A percentile compares a stretch with the other conserved stretches of the same genome.
phyloP scores from a whole-genome alignment of 2,113 vertebrate genomes.

The Colistium nudipinnis region DNA sequence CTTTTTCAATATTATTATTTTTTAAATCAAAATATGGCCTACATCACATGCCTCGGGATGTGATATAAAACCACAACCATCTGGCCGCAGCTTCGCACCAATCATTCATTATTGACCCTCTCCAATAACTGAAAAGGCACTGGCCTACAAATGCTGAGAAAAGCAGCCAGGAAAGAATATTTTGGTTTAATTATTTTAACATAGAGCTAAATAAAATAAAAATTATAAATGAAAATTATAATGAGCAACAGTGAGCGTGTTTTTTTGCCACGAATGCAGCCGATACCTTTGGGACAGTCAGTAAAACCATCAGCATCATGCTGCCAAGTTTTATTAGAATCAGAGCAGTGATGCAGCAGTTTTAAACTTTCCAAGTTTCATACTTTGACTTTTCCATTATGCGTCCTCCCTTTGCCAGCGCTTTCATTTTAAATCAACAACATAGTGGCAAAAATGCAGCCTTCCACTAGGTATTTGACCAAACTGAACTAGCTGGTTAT shows the following conservation, averaged over 20 bases:
- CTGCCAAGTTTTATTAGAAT: constrained; percentile 1
- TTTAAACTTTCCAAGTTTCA: constrained; percentile 13
- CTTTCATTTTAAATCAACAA: constrained; percentile 2
- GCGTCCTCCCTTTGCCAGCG: constrained; percentile 11
- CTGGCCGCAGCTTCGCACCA: constrained; percentile 1
- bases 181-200: neutral
- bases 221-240: neutral
- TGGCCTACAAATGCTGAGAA: neutral
- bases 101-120: neutral
- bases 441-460: neutral
- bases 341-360: constrained; percentile 19
- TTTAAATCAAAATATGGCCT: neutral
- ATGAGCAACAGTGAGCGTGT: neutral
- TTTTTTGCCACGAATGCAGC: neutral
- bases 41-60: neutral
- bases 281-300: neutral
- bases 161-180: neutral
- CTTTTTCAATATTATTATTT: constrained; percentile 6
- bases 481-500: neutral
- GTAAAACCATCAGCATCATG: neutral
- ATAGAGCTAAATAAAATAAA: neutral
- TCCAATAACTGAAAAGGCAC: neutral
- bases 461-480: neutral
- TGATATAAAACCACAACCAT: constrained; percentile 17
- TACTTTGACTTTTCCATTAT: constrained; percentile 2